A percentile compares a stretch with the other conserved stretches of the same genome.
phyloP scores from a whole-genome alignment of 1,140 invertebrate genomes.

The Ceratosolen solmsi region DNA sequence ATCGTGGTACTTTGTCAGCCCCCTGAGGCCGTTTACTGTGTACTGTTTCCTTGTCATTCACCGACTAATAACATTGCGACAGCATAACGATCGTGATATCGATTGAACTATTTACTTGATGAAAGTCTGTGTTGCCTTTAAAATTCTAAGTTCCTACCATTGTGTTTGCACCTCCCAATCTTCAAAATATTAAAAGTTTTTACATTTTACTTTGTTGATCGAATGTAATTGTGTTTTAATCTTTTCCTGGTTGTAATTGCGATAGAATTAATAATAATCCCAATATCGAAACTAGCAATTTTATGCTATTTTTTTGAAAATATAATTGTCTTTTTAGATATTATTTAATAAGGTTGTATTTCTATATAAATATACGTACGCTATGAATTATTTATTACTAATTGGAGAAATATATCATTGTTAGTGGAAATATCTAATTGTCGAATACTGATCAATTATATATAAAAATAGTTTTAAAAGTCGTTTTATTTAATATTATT shows the following conservation, averaged over 20 bases:
- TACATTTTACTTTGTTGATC: too few species aligned
- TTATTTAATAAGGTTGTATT: too few species aligned
- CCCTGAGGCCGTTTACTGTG: conserved; percentile 46
- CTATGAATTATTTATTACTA: too few species aligned
- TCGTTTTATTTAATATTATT: too few species aligned
- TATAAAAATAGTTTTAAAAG: too few species aligned
- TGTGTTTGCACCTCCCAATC: not conserved
- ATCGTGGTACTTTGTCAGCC: conserved; percentile 58
- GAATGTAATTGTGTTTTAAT: not conserved
- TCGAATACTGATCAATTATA: too few species aligned
- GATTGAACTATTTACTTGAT: not conserved
- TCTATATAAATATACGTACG: too few species aligned
- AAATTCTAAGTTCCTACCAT: not conserved
- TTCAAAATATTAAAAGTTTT: not conserved
- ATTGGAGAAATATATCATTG: too few species aligned
- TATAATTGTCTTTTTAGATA: too few species aligned
- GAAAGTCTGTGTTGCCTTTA: not conserved
- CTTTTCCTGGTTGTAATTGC: not conserved
- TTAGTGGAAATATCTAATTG: too few species aligned
- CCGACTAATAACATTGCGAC: conserved; percentile 6
- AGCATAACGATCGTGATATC: conserved; percentile 30
- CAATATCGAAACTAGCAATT: not conserved
- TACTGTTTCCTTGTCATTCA: conserved; percentile 25
- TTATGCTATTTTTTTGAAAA: too few species aligned
- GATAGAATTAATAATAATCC: too few species aligned